Evolutionary conservation across 2,113 vertebrate genomes (phyloP), one percentile per base, ranked within the genome.

Genomic region (Albula glossodonta): DNA sequence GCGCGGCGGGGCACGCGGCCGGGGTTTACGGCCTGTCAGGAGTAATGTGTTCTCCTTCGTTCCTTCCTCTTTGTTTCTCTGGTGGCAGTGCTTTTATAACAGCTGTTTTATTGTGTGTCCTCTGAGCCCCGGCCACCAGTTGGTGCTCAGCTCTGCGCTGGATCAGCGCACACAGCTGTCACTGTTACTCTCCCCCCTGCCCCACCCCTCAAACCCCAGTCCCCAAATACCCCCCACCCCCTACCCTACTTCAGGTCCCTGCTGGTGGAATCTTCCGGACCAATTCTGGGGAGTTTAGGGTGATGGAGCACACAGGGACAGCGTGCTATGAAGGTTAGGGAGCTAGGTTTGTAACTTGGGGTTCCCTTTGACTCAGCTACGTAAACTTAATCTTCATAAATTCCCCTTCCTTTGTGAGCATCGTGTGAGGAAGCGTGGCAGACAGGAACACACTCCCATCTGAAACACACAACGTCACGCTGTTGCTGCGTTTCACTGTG

Each of bases 41-140:
- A 77, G 84, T 77, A 50, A 86, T 51, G 66, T 78, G 77, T 87
- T 88, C 51, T 12, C 52, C 57, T 83, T 11, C 41, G 41, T 31
- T 12, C 41, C 25, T 77, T 53, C 9, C 15, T 12, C 81, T 78
- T 19, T 60, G 0, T 56, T 22, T 4, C 48, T 9, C 25, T 19
- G 81, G 66, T 88, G 9, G 52, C 10, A 12, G 56, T 10, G 6
- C 78, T 89, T 88, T 78, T 89, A 88, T 92, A 87, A 94, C 90
- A 82, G 80, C 78, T 48, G 83, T 80, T 84, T 87, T 82, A 70
- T 84, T 89, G 84, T 91, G 91, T 91, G 8, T 90, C 31, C 93
- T 93, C 92, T 98, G 98, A 19, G 98, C 89, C 96, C 97, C 92
- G 96, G 86, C 90, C 93, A 57, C 88, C 93, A 82, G 90, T 91